A percentile compares a stretch with the other conserved stretches of the same genome.
phyloP scores from a whole-genome alignment of 2,113 vertebrate genomes.

The Morone chrysops region DNA sequence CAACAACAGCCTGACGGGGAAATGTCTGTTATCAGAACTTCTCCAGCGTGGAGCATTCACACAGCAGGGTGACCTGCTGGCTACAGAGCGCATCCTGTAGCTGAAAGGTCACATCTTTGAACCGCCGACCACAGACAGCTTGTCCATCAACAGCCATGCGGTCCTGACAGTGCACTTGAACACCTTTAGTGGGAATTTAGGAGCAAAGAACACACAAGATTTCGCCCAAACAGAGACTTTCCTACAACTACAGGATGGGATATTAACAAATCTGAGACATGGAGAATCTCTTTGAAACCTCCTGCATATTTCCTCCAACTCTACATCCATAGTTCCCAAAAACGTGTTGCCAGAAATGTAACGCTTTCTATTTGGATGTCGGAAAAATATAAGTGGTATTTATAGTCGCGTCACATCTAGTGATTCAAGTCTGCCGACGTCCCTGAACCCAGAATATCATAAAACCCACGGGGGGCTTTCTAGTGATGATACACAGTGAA shows the following conservation, averaged over 20 bases:
- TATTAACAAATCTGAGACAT: not conserved
- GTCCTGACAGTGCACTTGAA: slow-evolving; percentile 6
- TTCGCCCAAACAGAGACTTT: not conserved
- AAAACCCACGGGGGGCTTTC: not conserved
- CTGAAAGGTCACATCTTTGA: slow-evolving; percentile 40
- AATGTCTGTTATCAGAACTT: slow-evolving; percentile 53
- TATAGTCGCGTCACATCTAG: not conserved
- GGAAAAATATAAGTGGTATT: not conserved
- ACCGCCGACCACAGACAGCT: not conserved
- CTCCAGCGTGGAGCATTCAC: slow-evolving; percentile 33
- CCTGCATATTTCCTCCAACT: not conserved
- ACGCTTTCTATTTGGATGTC: not conserved
- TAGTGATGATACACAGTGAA: slow-evolving; percentile 14
- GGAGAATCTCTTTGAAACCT: not conserved
- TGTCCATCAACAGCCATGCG: slow-evolving; percentile 18
- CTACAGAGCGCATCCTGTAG: slow-evolving; percentile 6
- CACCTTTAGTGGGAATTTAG: not conserved
- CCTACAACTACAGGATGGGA: not conserved
- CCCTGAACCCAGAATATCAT: slow-evolving; percentile 23
- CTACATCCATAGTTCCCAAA: not conserved
- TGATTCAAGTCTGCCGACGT: not conserved
- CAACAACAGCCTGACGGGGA: slow-evolving; percentile 57
- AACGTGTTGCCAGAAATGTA: too few relatives aligned
- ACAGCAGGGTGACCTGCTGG: slow-evolving; percentile 46
- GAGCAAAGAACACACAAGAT: not conserved